Evolutionary conservation across 2,888 invertebrate species (phyloP), one percentile per base, ranked within the genome.

Genomic region (Athalia circularis): DNA sequence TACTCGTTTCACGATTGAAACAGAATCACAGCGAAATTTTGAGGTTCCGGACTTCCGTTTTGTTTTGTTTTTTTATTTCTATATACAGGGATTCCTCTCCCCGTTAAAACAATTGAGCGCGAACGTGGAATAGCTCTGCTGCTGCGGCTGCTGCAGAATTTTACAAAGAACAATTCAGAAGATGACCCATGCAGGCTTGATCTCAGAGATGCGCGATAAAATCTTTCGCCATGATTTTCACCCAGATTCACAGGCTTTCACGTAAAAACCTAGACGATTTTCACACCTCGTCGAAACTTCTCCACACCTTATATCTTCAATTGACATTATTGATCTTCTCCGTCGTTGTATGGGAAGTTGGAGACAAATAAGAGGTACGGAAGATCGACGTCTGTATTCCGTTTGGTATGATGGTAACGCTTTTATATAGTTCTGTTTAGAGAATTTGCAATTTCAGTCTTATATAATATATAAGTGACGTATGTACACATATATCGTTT

Each of bases 61-160:
- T 9, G 1, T 52, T 7, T 9, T 59, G 45, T 70, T 13, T 43
- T 57, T 70, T 13, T n/a, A 43, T 59, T 9, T 8, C n/a, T 13
- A 11, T 70, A 3, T 11, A 11, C 29, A 29, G 29, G 59, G 45
- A 70, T 59, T 29, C 2, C 2, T 2, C 29, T 29, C 29, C 29
- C 57, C 45, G 9, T 52, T 57, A n/a, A n/a, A 70, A 70, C 70
- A 70, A 70, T 70, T 70, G 45, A 59, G 70, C 57, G 13, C 70
- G 59, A 70, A 70, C 54, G 15, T n/a, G 13, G 59, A n/a, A 43
- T 57, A 70, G 45, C 57, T 15, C 57, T n/a, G 54, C 57, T 70
- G 45, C 45, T 47, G 9, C 43, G 64, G n/a, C n/a, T n/a, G n/a
- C n/a, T 29, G 54, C 68, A 29, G 52, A 72, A 13, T 59, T 72